Conservation (phyloP, 1,140 invertebrate species). For the Hestina assimilis region DNA sequence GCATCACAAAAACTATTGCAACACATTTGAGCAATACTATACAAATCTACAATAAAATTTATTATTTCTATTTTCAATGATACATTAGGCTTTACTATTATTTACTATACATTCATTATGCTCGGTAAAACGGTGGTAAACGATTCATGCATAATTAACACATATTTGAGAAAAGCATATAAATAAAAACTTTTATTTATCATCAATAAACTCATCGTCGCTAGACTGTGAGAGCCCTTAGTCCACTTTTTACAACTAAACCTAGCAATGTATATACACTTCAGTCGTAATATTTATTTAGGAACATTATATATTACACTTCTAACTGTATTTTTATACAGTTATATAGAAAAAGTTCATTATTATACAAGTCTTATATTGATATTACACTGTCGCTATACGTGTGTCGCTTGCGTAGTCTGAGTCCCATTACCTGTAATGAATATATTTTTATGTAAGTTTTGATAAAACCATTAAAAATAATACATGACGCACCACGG, state of each 20-base stretch:
- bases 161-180: constrained; percentile 5
- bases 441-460: constrained; percentile 17
- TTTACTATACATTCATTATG: too few species aligned
- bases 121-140: constrained; percentile 13
- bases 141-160: constrained; percentile 8
- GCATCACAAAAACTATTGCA: background rate
- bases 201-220: background rate
- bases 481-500: too few species aligned
- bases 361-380: constrained; percentile 22
- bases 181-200: constrained; percentile 9
- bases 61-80: too few species aligned
- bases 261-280: constrained; percentile 46
- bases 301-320: constrained; percentile 56
- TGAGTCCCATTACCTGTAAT: constrained; percentile 57
- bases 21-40: constrained; percentile 17
- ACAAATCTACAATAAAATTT: background rate
- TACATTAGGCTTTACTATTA: too few species aligned
- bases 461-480: background rate
- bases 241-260: constrained; percentile 29
- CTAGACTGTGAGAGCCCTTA: background rate
- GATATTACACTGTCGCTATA: constrained; percentile 42
- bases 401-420: constrained; percentile 57
- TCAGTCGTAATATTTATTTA: constrained; percentile 54
- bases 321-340: constrained; percentile 22
- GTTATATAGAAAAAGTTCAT: constrained; percentile 20